These are phyloP conservation scores for Athene noctua DNA, from an alignment of 2,113 vertebrate genomes.

Conservation along the genomic window DNA sequence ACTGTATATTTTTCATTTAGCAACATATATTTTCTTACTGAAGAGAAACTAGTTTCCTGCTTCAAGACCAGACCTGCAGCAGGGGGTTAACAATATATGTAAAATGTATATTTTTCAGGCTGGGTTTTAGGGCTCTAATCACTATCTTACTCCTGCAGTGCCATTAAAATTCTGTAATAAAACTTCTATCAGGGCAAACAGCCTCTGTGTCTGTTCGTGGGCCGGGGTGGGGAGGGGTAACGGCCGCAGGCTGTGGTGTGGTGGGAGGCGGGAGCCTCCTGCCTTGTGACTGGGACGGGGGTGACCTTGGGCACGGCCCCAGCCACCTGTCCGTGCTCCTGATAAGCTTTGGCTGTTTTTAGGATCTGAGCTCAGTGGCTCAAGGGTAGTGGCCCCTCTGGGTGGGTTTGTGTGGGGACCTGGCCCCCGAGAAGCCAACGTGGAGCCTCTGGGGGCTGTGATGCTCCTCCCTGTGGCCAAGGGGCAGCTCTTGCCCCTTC, in stretches of 20 bases:
- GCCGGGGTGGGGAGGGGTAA: background rate
- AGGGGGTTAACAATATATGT: slow-evolving; percentile 57
- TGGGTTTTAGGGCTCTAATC: slow-evolving; percentile 73
- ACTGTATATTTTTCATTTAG: slow-evolving; percentile 88
- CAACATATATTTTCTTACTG: slow-evolving; percentile 92
- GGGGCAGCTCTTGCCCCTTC: rapidly evolving
- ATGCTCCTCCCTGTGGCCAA: rapidly evolving
- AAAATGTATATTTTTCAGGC: slow-evolving; percentile 79
- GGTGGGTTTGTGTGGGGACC: background rate
- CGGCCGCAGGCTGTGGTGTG: rapidly evolving
- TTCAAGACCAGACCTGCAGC: slow-evolving; percentile 64
- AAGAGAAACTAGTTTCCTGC: slow-evolving; percentile 79
- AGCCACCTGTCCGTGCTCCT: background rate
- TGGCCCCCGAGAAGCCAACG: rapidly evolving
- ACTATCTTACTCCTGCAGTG: slow-evolving; percentile 74
- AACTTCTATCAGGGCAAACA: slow-evolving; percentile 71
- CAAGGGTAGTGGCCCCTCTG: rapidly evolving
- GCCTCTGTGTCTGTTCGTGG: background rate
- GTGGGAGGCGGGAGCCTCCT: background rate
- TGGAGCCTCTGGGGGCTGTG: background rate
- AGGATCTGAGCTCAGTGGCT: background rate
- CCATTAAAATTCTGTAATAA: slow-evolving; percentile 80
- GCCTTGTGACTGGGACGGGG: background rate
- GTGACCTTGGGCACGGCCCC: slow-evolving; percentile 10
- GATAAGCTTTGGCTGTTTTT: background rate